Base-by-base conservation (phyloP, 2,113 vertebrate species). In the Callopanchax toddi region DNA sequence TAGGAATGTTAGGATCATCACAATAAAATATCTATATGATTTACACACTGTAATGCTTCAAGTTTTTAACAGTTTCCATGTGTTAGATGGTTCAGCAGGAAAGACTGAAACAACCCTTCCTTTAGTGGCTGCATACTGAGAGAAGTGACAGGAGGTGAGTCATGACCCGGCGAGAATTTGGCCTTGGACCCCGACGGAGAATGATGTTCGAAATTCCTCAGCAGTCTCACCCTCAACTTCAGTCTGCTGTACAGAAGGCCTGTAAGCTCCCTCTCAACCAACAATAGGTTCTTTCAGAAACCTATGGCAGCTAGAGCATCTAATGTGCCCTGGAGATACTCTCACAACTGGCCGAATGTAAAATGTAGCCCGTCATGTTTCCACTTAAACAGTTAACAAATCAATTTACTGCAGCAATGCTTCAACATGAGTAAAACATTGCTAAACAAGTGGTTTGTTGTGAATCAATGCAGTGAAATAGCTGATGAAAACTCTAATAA, bases 151-250 rank as follows among this genome's bases (percentile, higher is more conserved):
- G 66, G 76, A 76, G 78, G 76, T 13, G 42, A 85, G 80, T 76
- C 82, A 43, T 42, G 57, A 81, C 77, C 79, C 70, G 40, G 63
- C 39, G 58, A 81, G 71, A 68, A 60, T 85, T 77, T 86, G 86
- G 84, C 70, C 73, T 85, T 79, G 71, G 74, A 89, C 75, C 67
- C 59, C 57, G 58, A 84, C 75, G 65, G 72, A 74, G 67, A 84
- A 60, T 48, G 77, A 88, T 86, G 82, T 74, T 80, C 1, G 16
- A 84, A 80, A 91, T 88, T 91, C 88, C 87, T 82, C 59, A 39
- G 82, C 53, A 62, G 84, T 78, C 83, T 72, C 78, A 18, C 74
- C 76, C 66, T 67, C 63, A 50, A 58, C 45, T 42, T 52, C 61
- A 72, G 76, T 29, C 56, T 59, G 67, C 63, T 18, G 48, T 43